Percentiles rank a stretch among this genome's conserved stretches.
phyloP scores from a whole-genome alignment of 2,888 invertebrate genomes.

The Amphipyra berbera region DNA sequence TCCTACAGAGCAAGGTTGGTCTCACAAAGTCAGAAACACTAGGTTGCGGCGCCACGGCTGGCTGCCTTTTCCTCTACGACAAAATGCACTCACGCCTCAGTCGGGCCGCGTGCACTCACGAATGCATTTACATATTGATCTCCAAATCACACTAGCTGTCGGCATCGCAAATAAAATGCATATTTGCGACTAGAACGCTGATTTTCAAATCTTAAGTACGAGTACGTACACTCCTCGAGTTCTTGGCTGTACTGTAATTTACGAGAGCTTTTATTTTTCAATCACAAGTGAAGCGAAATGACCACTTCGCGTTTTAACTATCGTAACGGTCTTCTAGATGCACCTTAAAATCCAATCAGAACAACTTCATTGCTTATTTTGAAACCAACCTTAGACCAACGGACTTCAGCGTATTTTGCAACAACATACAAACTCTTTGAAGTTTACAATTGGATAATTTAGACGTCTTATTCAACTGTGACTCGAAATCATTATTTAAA shows the following conservation, averaged over 20 bases:
- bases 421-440: constrained; percentile 25
- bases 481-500: constrained; percentile 55
- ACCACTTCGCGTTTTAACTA: constrained; percentile 58
- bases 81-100: constrained; percentile 84
- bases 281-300: constrained; percentile 48
- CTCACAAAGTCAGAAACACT: constrained; percentile 73
- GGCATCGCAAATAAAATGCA: constrained; percentile 77
- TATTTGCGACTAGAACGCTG: constrained; percentile 59
- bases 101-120: constrained; percentile 75
- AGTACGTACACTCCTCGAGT: neutral
- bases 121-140: constrained; percentile 87
- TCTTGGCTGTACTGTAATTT: constrained; percentile 30
- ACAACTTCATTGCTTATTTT: constrained; percentile 2
- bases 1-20: constrained; percentile 63
- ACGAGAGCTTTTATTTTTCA: constrained; percentile 47
- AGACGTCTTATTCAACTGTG: constrained; percentile 52
- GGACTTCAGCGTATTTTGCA: constrained; percentile 41
- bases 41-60: constrained; percentile 69
- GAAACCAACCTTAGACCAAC: constrained; percentile 43
- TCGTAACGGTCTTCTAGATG: constrained; percentile 46
- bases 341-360: constrained; percentile 43
- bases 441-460: constrained; percentile 55
- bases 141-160: constrained; percentile 79
- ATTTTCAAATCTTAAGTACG: constrained; percentile 40
- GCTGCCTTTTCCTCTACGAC: constrained; percentile 77